A percentile compares a stretch with the other conserved stretches of the same genome.
Evolutionary conservation across 30 jellyfish, hydroid and myxozoan genomes (phyloP).

Genomic region (Sanderia malayensis): DNA sequence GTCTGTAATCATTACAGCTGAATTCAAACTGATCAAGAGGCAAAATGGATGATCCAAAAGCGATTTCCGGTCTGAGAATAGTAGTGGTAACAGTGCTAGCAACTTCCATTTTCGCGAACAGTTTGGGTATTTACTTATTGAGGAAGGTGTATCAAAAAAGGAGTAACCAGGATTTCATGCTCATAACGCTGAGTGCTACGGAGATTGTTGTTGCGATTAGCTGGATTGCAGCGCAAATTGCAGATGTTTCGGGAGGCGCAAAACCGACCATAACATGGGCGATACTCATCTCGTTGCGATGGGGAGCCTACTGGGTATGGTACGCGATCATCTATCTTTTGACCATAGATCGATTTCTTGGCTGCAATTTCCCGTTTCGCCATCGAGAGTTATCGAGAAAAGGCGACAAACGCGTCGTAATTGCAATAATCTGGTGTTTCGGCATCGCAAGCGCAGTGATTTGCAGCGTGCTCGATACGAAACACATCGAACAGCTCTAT

Average conservation of each 20-base stretch:
- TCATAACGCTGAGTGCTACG: neutral
- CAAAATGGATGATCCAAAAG: too few species aligned
- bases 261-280: neutral
- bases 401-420: neutral
- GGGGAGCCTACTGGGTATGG: neutral
- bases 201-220: neutral
- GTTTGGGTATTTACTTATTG: constrained; percentile 3
- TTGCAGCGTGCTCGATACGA: neutral
- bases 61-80: too few species aligned
- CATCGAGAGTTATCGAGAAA: neutral
- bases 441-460: neutral
- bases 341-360: constrained; percentile 12
- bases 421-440: neutral
- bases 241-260: neutral
- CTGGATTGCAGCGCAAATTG: neutral
- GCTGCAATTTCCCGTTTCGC: constrained; percentile 10
- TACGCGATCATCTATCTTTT: neutral
- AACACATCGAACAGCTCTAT: neutral
- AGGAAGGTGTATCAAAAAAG: neutral
- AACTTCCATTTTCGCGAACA: neutral
- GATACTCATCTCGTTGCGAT: neutral
- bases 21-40: too few species aligned
- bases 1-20: too few species aligned
- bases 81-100: too few species aligned
- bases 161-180: neutral